Percentiles rank a stretch among this genome's conserved stretches.
Evolutionary conservation across 2,113 vertebrate genomes (phyloP).

Genomic region (Varanus salvator): DNA sequence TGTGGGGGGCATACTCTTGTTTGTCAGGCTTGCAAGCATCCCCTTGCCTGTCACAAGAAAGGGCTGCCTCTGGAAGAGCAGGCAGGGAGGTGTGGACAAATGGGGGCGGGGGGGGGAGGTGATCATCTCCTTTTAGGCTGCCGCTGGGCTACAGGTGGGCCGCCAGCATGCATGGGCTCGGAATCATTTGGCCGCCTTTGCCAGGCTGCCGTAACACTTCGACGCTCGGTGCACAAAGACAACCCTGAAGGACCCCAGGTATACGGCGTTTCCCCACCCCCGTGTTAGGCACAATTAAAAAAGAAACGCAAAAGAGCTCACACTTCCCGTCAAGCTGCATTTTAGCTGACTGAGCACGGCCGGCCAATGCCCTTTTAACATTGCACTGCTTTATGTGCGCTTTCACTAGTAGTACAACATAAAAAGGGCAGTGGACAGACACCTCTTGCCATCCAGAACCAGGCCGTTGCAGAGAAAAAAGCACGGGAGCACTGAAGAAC

Average conservation of each 20-base stretch:
- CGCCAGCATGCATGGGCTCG: neutral
- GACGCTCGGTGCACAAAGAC: no score
- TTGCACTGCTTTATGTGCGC: conserved; percentile 83
- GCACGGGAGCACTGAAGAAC: neutral
- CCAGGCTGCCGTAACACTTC: neutral
- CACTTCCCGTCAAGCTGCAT: neutral
- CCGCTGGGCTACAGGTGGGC: no score
- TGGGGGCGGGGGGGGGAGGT: no score
- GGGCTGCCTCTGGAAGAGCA: neutral
- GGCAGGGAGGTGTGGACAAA: neutral
- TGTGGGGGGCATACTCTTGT: neutral
- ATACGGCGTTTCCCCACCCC: neutral
- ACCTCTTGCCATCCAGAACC: conserved; percentile 39
- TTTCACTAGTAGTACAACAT: conserved; percentile 85
- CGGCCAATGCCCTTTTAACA: conserved; percentile 89
- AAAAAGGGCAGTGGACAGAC: conserved; percentile 86
- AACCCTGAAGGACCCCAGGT: no score
- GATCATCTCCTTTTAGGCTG: neutral
- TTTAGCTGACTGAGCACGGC: conserved; percentile 58
- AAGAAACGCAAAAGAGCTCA: neutral
- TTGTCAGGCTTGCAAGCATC: neutral
- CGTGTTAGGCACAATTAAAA: neutral
- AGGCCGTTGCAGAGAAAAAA: neutral
- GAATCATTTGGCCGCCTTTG: neutral
- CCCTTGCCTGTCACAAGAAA: neutral